Conservation (phyloP, 2,888 invertebrate species). For the Xestia c-nigrum region DNA sequence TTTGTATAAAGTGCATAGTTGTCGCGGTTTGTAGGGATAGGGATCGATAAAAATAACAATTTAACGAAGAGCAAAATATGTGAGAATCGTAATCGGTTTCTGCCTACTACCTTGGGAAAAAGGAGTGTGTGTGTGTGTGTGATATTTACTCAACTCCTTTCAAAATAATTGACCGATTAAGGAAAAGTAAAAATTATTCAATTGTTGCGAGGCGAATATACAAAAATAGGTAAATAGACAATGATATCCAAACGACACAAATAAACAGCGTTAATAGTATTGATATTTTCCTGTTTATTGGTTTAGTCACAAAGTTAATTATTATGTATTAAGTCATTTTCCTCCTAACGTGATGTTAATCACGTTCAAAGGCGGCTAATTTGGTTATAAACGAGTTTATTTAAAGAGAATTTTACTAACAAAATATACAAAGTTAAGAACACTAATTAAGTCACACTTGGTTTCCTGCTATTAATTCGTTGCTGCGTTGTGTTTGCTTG, state of each 20-base stretch:
- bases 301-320: background rate
- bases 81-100: background rate
- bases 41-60: background rate
- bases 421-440: too few species aligned
- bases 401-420: background rate
- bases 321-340: conserved; percentile 16
- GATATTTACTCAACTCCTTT: background rate
- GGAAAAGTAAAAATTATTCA: conserved; percentile 2
- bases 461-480: background rate
- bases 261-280: conserved; percentile 35
- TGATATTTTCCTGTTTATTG: conserved; percentile 42
- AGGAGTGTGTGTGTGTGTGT: background rate
- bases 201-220: conserved; percentile 10
- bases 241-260: conserved; percentile 22
- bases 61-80: background rate
- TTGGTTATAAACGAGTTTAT: conserved; percentile 16
- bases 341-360: conserved; percentile 8
- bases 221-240: background rate
- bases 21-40: background rate
- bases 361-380: conserved; percentile 12
- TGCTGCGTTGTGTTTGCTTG: background rate
- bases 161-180: conserved; percentile 12
- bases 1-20: background rate
- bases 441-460: background rate
- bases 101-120: background rate